Conservation (phyloP, 2,113 vertebrate species). For the Hirundichthys speculiger region DNA sequence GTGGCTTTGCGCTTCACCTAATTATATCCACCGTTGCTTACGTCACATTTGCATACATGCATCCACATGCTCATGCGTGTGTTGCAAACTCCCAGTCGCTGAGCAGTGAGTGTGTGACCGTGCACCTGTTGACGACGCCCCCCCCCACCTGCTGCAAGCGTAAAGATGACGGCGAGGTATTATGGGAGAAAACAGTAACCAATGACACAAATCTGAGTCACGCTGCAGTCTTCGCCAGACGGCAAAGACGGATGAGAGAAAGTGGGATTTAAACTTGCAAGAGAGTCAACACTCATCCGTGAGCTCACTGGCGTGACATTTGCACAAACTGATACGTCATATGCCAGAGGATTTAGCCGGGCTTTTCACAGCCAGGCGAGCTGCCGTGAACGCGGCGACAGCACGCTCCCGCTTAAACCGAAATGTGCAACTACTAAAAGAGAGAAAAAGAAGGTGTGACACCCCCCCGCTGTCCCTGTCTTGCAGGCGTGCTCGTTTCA, state of each 20-base stretch:
- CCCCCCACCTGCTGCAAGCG: constrained; percentile 8
- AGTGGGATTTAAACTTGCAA: constrained; percentile 44
- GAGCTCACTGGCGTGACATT: constrained; percentile 55
- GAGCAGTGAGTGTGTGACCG: constrained; percentile 12
- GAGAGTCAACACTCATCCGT: constrained; percentile 50
- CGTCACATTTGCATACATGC: constrained; percentile 32
- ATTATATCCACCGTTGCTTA: constrained; percentile 36
- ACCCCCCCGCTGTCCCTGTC: constrained; percentile 34
- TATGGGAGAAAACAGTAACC: not conserved
- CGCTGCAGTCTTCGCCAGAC: constrained; percentile 34
- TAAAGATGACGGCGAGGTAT: constrained; percentile 18
- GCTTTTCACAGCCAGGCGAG: constrained; percentile 26
- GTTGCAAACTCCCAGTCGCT: not conserved
- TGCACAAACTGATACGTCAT: constrained; percentile 61
- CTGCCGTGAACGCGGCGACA: constrained; percentile 22
- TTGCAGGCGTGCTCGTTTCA: constrained; percentile 92
- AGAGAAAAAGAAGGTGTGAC: not conserved
- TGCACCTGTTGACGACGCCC: constrained; percentile 18
- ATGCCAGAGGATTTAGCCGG: constrained; percentile 57
- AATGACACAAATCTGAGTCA: constrained; percentile 38
- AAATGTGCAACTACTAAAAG: constrained; percentile 7
- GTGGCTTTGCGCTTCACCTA: constrained; percentile 44
- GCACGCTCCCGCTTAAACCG: not conserved
- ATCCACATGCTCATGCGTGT: constrained; percentile 8
- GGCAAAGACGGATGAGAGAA: constrained; percentile 25